A percentile compares a stretch with the other conserved stretches of the same genome.
phyloP scores from a whole-genome alignment of 2,797 vertebrate genomes.

The Parambassis ranga region DNA sequence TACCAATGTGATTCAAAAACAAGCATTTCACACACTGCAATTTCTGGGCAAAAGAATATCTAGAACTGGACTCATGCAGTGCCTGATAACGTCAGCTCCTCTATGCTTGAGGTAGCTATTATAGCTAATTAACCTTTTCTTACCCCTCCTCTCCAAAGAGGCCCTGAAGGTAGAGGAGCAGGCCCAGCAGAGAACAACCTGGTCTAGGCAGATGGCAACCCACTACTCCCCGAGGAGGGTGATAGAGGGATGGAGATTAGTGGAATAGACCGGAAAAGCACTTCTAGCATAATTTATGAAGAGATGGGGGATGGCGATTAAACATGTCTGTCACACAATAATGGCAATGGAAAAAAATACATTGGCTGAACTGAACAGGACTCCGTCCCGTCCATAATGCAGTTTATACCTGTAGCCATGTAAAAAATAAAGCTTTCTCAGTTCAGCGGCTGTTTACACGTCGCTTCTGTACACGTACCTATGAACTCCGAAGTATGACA shows the following conservation, averaged over 20 bases:
- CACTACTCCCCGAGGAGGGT: conserved; percentile 9
- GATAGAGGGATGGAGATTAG: background rate
- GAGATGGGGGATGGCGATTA: background rate
- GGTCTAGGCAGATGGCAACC: conserved; percentile 49
- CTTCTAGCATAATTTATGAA: background rate
- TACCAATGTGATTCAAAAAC: background rate
- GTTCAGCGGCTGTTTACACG: no score
- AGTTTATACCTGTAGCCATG: no score
- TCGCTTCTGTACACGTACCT: no score
- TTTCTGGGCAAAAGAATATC: background rate
- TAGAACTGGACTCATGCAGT: background rate
- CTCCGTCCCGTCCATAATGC: no score
- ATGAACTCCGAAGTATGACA: no score
- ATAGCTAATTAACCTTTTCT: conserved; percentile 65
- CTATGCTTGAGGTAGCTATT: conserved; percentile 34
- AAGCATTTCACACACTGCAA: background rate
- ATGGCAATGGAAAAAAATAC: background rate
- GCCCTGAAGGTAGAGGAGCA: conserved; percentile 25
- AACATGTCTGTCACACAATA: background rate
- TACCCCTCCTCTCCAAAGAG: conserved; percentile 31
- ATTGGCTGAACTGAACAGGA: no score
- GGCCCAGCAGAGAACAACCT: conserved; percentile 47
- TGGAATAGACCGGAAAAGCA: background rate
- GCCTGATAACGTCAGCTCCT: conserved; percentile 1
- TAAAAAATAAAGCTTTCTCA: no score